A percentile compares a stretch with the other conserved stretches of the same genome.
Evolutionary conservation across 2,113 vertebrate species (phyloP).

Genomic region (Brevimyrus niger): DNA sequence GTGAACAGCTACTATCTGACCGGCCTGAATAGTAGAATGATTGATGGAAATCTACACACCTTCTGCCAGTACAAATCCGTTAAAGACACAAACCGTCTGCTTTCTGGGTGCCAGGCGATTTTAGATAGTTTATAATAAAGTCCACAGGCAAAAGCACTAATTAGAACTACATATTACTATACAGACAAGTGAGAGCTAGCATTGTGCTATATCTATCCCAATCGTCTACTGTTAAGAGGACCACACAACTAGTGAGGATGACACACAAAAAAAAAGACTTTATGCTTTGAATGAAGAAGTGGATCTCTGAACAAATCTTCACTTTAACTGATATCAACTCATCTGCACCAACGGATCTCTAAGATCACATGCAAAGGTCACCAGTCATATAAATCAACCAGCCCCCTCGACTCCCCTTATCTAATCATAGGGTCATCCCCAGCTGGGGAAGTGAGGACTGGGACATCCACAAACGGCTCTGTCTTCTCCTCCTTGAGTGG

Average conservation of each 20-base stretch:
- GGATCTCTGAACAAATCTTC: neutral
- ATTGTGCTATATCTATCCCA: neutral
- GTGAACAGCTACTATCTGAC: neutral
- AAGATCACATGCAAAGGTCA: neutral
- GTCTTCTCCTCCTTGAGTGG: conserved; percentile 68
- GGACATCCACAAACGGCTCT: conserved; percentile 66
- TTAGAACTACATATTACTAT: conserved; percentile 5
- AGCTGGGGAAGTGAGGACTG: conserved; percentile 45
- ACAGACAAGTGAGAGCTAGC: neutral
- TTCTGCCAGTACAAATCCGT: neutral
- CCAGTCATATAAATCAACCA: neutral
- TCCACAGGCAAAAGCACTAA: conserved; percentile 1
- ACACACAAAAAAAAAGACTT: neutral
- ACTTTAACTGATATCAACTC: neutral
- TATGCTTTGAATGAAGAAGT: neutral
- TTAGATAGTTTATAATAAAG: neutral
- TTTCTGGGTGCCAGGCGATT: neutral
- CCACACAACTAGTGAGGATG: neutral
- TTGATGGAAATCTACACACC: neutral
- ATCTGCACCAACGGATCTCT: neutral
- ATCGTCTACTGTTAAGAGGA: neutral
- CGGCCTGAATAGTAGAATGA: neutral
- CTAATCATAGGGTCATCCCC: conserved; percentile 66
- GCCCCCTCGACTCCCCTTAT: conserved; percentile 43
- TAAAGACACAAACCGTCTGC: neutral